A percentile compares a stretch with the other conserved stretches of the same genome.
Conservation (phyloP, 2,113 vertebrate species). For the Echinops telfairi region DNA sequence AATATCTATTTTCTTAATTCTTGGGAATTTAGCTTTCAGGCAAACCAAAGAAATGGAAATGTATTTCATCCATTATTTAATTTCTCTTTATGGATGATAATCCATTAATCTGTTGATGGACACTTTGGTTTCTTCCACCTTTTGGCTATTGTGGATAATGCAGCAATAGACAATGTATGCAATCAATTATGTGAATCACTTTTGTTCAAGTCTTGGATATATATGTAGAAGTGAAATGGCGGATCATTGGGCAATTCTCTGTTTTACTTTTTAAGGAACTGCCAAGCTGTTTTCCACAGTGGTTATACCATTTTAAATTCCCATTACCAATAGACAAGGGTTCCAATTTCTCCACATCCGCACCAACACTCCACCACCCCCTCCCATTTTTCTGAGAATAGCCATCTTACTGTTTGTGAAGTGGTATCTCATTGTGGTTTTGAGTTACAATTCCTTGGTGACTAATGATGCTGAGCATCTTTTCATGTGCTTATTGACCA, state of each 20-base stretch:
- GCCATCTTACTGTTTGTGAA: not conserved
- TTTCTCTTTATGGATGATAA: not conserved
- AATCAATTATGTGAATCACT: not conserved
- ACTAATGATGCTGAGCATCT: not conserved
- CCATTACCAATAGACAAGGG: not conserved
- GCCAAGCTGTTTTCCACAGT: not conserved
- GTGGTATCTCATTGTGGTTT: not conserved
- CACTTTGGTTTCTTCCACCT: not conserved
- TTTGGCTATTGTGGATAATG: not conserved
- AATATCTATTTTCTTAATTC: not conserved
- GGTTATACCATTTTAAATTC: not conserved
- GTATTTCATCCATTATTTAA: too few relatives aligned
- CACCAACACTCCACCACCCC: not conserved
- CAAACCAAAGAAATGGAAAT: too few relatives aligned
- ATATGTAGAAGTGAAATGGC: not conserved
- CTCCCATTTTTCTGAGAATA: not conserved
- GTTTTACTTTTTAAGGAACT: not conserved
- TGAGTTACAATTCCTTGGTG: not conserved
- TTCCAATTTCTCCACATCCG: not conserved
- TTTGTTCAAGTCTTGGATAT: not conserved
- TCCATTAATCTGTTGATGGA: not conserved
- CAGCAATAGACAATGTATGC: not conserved
- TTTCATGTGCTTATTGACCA: not conserved
- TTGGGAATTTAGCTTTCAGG: too few relatives aligned
- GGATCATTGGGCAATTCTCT: not conserved